Evolutionary conservation across 2,888 invertebrate genomes (phyloP), one percentile per base, ranked within the genome.

Genomic region (Fragum fragum): DNA sequence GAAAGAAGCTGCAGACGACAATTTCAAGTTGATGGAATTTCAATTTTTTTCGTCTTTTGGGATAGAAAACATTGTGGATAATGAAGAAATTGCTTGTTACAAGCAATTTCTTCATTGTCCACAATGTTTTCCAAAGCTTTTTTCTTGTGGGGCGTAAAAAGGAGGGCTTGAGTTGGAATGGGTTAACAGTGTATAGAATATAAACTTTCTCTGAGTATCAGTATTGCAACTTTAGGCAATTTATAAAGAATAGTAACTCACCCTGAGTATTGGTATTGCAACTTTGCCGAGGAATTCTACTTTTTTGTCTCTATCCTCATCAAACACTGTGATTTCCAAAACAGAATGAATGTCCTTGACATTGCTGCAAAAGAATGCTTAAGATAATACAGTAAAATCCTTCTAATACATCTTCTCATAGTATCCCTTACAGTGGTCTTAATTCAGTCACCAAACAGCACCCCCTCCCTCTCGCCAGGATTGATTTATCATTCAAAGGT

Each of bases 291-390:
- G 95, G 94, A 99, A 99, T 94, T 99, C 99, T 16, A 98, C 93
- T 78, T 95, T 98, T 94, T 99, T 99, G 94, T 99, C 98, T 81
- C 98, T 96, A 94, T 99, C 99, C 95, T 99, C 99, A 93, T 99
- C 99, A 94, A 97, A 99, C 0, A 99, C 98, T 0, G 99, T 99
- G 72, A 99, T 95, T 93, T 99, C 99, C 87, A 99, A 95, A 69
- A 98, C 96, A 73, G 98, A 97, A 91, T 99, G 98, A 87, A 99
- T 98, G 94, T 99, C 99, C 93, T 98, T 95, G 52, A 96, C 95
- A 82, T 93, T 90, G 82, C 95, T 95, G 91, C 71, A 92, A 89
- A 39, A 77, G n/a, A n/a, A n/a, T n/a, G n/a, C n/a, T n/a, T n/a
- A n/a, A n/a, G n/a, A n/a, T n/a, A n/a, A n/a, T n/a, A n/a, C n/a